Evolutionary conservation across 2,113 vertebrate species (phyloP).

Genomic region (Urocitellus parryii): DNA sequence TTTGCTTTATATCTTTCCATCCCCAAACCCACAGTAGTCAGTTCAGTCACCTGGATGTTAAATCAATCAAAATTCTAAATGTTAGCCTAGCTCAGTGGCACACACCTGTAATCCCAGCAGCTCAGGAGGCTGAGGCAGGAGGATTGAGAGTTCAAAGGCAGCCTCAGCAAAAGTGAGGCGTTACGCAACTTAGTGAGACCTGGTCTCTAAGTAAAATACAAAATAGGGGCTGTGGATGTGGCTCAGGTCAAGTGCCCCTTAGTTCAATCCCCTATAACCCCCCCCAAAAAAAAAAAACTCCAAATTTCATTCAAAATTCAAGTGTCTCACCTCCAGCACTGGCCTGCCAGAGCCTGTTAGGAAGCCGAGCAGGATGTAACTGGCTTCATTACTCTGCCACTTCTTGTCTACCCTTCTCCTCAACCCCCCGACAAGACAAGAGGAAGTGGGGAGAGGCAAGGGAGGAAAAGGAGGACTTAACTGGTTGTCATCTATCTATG

Average conservation of each 20-base stretch:
- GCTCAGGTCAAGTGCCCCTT: too few relatives aligned
- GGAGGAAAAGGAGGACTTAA: fast-evolving
- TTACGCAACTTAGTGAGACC: too few relatives aligned
- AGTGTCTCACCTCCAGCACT: background rate
- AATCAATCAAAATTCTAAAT: background rate
- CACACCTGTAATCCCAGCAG: too few relatives aligned
- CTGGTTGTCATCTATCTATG: background rate
- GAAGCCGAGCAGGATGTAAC: background rate
- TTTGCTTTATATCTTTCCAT: too few relatives aligned
- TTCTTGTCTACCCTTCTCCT: background rate
- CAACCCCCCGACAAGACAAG: background rate
- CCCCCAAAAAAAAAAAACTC: background rate
- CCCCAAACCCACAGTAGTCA: background rate
- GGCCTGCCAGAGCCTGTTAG: too few relatives aligned
- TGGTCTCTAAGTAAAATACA: too few relatives aligned
- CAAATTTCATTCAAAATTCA: background rate
- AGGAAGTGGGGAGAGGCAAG: background rate
- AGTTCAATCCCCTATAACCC: too few relatives aligned
- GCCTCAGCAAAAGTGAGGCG: too few relatives aligned
- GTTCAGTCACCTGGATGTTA: background rate
- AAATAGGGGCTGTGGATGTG: too few relatives aligned
- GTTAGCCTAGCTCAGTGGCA: too few relatives aligned
- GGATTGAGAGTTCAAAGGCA: too few relatives aligned
- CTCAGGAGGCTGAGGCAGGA: too few relatives aligned
- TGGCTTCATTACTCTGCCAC: background rate